These are phyloP conservation scores for Cynodonichthys magdalenae DNA, from an alignment of 2,797 vertebrate species.

Conservation along the genomic window DNA sequence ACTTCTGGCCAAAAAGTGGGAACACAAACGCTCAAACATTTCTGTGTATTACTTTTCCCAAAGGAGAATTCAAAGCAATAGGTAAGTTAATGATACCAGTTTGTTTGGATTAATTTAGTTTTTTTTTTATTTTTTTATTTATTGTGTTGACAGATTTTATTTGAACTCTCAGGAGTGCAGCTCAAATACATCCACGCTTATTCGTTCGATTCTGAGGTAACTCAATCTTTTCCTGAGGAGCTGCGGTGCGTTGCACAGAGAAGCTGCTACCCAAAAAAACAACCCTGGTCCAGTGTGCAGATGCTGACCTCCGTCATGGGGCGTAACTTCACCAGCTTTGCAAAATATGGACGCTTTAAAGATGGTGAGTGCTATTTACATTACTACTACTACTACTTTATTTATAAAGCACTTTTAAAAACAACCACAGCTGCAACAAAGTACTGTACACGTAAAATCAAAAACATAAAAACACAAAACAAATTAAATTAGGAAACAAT, in stretches of 20 bases:
- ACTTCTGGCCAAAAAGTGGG: slow-evolving; percentile 60
- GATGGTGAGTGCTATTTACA: slow-evolving; percentile 49
- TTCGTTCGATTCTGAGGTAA: slow-evolving; percentile 35
- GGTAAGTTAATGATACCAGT: slow-evolving; percentile 30
- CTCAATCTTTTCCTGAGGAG: slow-evolving; percentile 27
- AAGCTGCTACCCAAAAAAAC: slow-evolving; percentile 23
- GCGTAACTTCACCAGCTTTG: slow-evolving; percentile 42
- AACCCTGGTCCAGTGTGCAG: slow-evolving; percentile 31
- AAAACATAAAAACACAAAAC: too few species aligned
- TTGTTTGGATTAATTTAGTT: too few species aligned
- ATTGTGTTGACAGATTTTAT: background rate
- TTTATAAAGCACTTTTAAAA: too few species aligned
- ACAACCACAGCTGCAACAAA: too few species aligned
- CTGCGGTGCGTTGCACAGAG: slow-evolving; percentile 46
- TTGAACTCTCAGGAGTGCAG: slow-evolving; percentile 50
- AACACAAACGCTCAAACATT: slow-evolving; percentile 52
- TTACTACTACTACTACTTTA: too few species aligned
- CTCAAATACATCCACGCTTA: slow-evolving; percentile 61
- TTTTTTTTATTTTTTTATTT: too few species aligned
- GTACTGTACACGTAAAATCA: too few species aligned
- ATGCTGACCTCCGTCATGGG: slow-evolving; percentile 18
- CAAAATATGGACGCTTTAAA: slow-evolving; percentile 57
- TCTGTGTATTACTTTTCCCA: slow-evolving; percentile 56
- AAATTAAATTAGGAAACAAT: too few species aligned
- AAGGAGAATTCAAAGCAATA: slow-evolving; percentile 43